Base-by-base conservation (phyloP, 2,888 invertebrate species). In the Thumatha senex region DNA sequence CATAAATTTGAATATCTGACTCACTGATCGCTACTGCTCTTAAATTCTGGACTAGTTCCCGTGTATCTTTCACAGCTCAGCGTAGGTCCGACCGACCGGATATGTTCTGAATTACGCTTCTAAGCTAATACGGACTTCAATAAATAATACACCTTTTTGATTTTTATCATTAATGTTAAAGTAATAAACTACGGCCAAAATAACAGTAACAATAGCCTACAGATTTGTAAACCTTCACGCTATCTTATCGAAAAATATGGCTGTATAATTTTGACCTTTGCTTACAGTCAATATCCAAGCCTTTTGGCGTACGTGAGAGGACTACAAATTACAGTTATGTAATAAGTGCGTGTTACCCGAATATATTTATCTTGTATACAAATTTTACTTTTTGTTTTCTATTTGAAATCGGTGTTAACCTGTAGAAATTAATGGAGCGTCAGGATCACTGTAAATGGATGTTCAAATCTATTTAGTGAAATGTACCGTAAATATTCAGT, bases 381-480 rank as follows among this genome's bases (percentile, higher is more conserved):
- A 38, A 42, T 31, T 13, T 9, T 30, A 14, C 7, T 34, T 39
- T 12, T 13, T 1, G 15, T 3, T 41, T 42, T 33, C 39, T 34
- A 15, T 24, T 40, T 46, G 40, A 46, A 30, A 38, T 12, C 33
- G 24, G 10, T 8, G 1, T 14, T 0, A 24, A 51, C 42, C 47
- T 33, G 44, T 38, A 38, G 43, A 52, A 47, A 24, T 48, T 38
- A 31, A 35, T 46, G 8, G 29, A 5, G 18, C 18, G 18, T 24
- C 3, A 4, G 18, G 18, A 42, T 43, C 40, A 15, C 15, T 43
- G 52, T 24, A 14, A 33, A 38, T 13, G 12, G 7, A 3, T 36
- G 14, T 40, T 39, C 4, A 18, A 39, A 39, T 39, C 18, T 24
- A 24, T 24, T 24, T 24, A 2, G 18, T 24, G 18, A 24, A 24